A percentile compares a stretch with the other conserved stretches of the same genome.
These are phyloP conservation scores for Alligator sinensis DNA, from an alignment of 2,113 vertebrate genomes.

Conservation along the genomic window DNA sequence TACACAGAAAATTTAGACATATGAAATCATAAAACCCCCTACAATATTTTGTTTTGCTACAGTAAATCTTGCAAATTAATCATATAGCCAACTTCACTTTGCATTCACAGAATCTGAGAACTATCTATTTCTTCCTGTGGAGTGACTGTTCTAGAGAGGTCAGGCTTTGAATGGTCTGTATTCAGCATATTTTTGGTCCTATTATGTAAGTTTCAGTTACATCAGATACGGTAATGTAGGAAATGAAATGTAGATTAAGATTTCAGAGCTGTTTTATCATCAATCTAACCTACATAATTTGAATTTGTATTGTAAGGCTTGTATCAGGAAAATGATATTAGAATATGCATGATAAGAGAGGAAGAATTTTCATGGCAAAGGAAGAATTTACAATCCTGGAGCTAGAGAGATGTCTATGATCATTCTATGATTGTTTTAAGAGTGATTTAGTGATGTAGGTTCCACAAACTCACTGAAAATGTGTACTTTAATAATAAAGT, in stretches of 20 bases:
- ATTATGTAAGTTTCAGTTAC: background rate
- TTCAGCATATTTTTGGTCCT: background rate
- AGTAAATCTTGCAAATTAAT: background rate
- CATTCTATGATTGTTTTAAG: too few relatives aligned
- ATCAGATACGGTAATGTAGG: background rate
- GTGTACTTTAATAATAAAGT: too few relatives aligned
- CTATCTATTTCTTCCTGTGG: fast-evolving
- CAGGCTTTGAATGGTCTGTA: fast-evolving
- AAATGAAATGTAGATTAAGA: background rate
- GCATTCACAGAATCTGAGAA: background rate
- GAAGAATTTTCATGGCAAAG: too few relatives aligned
- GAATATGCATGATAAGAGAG: background rate
- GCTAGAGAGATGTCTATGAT: too few relatives aligned
- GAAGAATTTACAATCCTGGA: too few relatives aligned
- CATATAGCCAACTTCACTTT: background rate
- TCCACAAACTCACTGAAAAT: too few relatives aligned
- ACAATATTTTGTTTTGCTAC: background rate
- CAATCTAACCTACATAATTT: background rate
- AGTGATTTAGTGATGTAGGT: too few relatives aligned
- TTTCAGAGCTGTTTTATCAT: background rate
- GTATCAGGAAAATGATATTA: fast-evolving
- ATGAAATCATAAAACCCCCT: background rate
- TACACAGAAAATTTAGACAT: too few relatives aligned
- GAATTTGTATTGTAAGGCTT: background rate
- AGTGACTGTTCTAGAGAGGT: background rate